Conservation (phyloP, 2,113 vertebrate genomes). For the Pollimyrus isidori region DNA sequence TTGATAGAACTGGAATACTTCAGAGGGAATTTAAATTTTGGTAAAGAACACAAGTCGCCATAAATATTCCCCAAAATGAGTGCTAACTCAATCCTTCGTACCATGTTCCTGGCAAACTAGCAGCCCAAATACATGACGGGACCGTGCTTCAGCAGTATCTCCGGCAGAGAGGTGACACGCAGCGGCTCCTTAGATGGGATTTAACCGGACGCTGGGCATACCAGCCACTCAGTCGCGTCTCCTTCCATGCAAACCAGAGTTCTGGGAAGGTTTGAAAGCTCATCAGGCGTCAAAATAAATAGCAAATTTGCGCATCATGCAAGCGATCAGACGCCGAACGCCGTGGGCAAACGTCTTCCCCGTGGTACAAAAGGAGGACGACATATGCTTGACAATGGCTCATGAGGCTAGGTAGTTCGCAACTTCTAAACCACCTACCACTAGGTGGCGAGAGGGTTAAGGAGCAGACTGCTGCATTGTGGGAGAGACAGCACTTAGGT, state of each 20-base stretch:
- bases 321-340: neutral
- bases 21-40: neutral
- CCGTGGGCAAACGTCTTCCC: slow-evolving; percentile 10
- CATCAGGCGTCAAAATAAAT: slow-evolving; percentile 17
- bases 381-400: neutral
- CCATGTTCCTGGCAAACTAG: neutral
- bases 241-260: neutral
- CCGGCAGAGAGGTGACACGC: neutral
- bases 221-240: neutral
- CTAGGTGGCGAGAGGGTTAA: neutral
- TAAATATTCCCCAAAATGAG: neutral
- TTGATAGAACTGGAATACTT: neutral
- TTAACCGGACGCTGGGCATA: neutral
- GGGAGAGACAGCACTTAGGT: too few relatives aligned
- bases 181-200: neutral
- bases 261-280: neutral
- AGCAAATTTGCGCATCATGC: neutral
- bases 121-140: neutral
- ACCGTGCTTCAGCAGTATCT: neutral
- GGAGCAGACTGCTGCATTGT: neutral
- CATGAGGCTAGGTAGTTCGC: neutral
- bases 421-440: neutral
- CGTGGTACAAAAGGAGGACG: neutral
- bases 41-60: neutral
- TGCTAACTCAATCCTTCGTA: too few relatives aligned